Evolutionary conservation across 2,797 vertebrate genomes (phyloP).

Genomic region (Cirrhinus mrigala): DNA sequence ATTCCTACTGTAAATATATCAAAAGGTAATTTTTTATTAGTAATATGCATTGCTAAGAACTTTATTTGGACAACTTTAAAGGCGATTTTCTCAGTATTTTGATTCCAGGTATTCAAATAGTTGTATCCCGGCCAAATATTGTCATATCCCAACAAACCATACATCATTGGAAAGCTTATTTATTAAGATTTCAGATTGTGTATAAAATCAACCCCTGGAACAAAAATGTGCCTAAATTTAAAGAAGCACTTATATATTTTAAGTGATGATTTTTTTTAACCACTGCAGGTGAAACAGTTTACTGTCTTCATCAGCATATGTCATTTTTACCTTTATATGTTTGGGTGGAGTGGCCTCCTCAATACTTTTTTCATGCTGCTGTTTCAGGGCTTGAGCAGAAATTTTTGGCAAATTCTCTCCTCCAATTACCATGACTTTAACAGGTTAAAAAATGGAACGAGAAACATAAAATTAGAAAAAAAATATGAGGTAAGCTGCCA

Average conservation of each 20-base stretch:
- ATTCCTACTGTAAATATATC: too few relatives aligned
- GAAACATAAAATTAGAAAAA: not conserved
- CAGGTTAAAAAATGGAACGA: not conserved
- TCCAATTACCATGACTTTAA: conserved; percentile 79
- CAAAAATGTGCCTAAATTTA: not conserved
- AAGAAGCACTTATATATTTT: too few relatives aligned
- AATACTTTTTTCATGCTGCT: conserved; percentile 92
- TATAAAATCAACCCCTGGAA: too few relatives aligned
- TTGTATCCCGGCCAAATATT: too few relatives aligned
- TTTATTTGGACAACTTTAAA: too few relatives aligned
- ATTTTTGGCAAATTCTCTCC: conserved; percentile 89
- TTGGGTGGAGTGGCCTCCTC: conserved; percentile 83
- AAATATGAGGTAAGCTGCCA: not conserved
- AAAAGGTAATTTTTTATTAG: too few relatives aligned
- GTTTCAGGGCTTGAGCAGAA: conserved; percentile 91
- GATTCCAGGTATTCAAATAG: too few relatives aligned
- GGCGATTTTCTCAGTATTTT: too few relatives aligned
- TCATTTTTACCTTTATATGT: conserved; percentile 94
- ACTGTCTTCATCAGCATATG: conserved; percentile 37
- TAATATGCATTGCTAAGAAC: too few relatives aligned
- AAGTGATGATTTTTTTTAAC: not conserved
- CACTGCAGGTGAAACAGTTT: not conserved
- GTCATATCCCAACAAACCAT: too few relatives aligned
- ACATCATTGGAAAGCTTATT: too few relatives aligned
- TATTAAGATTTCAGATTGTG: too few relatives aligned